Conservation (phyloP, 1,140 invertebrate genomes). For the Dermatophagoides farinae region DNA sequence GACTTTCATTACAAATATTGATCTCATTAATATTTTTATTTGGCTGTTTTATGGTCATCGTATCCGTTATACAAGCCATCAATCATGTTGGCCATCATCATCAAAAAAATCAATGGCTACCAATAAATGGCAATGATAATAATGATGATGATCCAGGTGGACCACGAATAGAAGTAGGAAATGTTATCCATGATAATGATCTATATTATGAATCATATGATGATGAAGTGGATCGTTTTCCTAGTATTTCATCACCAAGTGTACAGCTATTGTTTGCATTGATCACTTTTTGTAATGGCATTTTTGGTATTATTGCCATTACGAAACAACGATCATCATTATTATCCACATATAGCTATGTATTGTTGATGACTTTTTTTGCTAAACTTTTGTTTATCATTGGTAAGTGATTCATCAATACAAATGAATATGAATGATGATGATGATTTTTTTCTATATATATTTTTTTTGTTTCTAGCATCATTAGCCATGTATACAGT, state of each 20-base stretch:
- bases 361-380: background rate
- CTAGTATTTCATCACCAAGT: background rate
- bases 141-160: background rate
- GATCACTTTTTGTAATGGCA: background rate
- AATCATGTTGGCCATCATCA: background rate
- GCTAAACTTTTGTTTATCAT: background rate
- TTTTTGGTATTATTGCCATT: background rate
- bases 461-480: background rate
- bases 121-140: background rate
- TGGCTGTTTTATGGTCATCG: background rate
- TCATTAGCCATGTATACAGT: constrained; percentile 1
- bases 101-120: background rate
- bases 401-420: background rate
- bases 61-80: background rate
- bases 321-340: background rate
- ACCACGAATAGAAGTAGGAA: too few relatives aligned
- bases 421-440: background rate
- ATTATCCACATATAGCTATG: background rate
- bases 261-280: constrained; percentile 1
- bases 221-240: background rate
- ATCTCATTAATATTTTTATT: background rate
- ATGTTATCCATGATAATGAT: background rate
- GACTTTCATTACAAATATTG: background rate
- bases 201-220: background rate
- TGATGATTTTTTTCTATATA: too few relatives aligned